Base-by-base conservation (phyloP, 2,888 invertebrate species). In the Rhopalosiphum nymphaeae region DNA sequence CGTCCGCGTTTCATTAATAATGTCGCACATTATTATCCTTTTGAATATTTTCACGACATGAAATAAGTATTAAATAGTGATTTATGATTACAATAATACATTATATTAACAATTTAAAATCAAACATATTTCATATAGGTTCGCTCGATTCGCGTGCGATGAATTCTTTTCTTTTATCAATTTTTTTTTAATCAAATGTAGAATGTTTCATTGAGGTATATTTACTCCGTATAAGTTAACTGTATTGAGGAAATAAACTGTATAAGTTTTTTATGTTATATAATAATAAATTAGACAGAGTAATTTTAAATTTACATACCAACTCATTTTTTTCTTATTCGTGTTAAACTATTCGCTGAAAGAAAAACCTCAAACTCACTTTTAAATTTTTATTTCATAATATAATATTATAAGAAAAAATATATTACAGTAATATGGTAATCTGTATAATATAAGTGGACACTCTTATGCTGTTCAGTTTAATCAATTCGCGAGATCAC, bases 241-340 rank as follows among this genome's bases (percentile, higher is more conserved):
- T 57, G 44, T 89, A 44, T 29, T 16, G 29, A 89, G 16, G 16
- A 29, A 89, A 26, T 46, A 57, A 29, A 88, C 42, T 3, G 44
- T 56, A 42, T 1, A 10, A 16, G 53, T 42, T 57, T 89, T 90
- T 46, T 36, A n/a, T 49, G n/a, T 88, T 49, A 44, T 86, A 29
- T n/a, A 49, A 88, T 88, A 53, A 88, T 36, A n/a, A 67, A 46
- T 44, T 46, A 61, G 21, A 46, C 44, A n/a, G 25, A 90, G 67
- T 78, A 91, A 78, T 91, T 11, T 49, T 36, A 91, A 84, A 91
- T 91, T 91, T 57, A 86, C 91, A n/a, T 86, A 84, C 29, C 29
- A 36, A 53, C 29, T 9, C 53, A 11, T 26, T 91, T 91, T 61
- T 91, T 91, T n/a, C 36, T 49, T 91, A 42, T 16, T 53, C 42